Percentiles rank a stretch among this genome's conserved stretches.
Conservation (phyloP, 2,888 invertebrate species). For the Priocnemis perturbator region DNA sequence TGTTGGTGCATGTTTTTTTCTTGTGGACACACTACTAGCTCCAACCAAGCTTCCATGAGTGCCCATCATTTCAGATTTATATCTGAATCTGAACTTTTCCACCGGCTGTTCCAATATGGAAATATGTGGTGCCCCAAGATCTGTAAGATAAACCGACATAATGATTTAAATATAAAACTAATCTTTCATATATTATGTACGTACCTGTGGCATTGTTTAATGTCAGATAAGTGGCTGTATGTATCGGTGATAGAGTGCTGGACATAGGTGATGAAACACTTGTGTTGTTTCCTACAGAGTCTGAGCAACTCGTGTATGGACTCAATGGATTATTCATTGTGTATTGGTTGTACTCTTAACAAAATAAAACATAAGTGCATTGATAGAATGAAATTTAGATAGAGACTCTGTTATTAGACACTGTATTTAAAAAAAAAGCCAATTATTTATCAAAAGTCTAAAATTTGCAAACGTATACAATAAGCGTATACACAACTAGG, state of each 20-base stretch:
- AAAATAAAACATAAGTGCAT: neutral
- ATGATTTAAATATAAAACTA: neutral
- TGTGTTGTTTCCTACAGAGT: slow-evolving; percentile 50
- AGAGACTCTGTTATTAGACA: neutral
- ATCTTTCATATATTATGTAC: slow-evolving; percentile 1
- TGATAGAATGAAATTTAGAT: slow-evolving; percentile 35
- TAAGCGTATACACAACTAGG: too few species aligned
- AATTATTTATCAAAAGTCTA: neutral
- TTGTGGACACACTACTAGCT: slow-evolving; percentile 78
- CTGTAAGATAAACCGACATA: neutral
- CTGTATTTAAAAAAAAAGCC: slow-evolving; percentile 1
- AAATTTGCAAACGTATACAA: too few species aligned
- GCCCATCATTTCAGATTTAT: slow-evolving; percentile 91
- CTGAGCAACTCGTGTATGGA: slow-evolving; percentile 48
- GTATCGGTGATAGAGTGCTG: slow-evolving; percentile 47
- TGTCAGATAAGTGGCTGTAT: slow-evolving; percentile 44
- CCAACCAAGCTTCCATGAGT: slow-evolving; percentile 89
- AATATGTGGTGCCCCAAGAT: slow-evolving; percentile 75
- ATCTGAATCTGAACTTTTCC: slow-evolving; percentile 88
- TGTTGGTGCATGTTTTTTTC: slow-evolving; percentile 84
- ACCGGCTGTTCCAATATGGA: slow-evolving; percentile 85
- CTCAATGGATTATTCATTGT: slow-evolving; percentile 26
- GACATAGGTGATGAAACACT: slow-evolving; percentile 55
- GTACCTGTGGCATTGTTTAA: slow-evolving; percentile 48
- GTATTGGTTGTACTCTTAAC: too few species aligned